Evolutionary conservation across 2,113 vertebrate genomes (phyloP), one percentile per base, ranked within the genome.

Genomic region (Scartelaos histophorus): DNA sequence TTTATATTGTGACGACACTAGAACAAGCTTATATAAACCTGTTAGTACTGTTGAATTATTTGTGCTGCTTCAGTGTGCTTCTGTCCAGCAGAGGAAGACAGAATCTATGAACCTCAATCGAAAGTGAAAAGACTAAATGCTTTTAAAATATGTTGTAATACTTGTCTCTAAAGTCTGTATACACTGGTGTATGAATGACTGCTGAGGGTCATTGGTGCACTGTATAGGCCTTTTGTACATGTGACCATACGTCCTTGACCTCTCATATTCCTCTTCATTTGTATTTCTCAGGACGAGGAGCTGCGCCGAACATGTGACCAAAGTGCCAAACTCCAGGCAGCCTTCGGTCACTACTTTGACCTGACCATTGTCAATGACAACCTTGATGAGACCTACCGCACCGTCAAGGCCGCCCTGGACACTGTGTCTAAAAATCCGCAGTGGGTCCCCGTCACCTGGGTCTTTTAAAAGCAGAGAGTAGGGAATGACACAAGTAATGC

Each of bases 391-490:
- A 95, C 95, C 22, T 99, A 97, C 84, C 89, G 89, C 15, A 92
- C 89, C 0, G 94, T 98, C 70, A 94, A 94, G 66, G 90, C 93
- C 0, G 94, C 96, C 19, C 87, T 98, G 91, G 95, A 96, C 66
- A 94, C 85, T 24, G 94, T 98, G 62, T 94, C 94, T 0, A 86
- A 89, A 2, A 95, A 95, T 82, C 95, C 95, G 2, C 96, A 98
- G 92, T 98, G 97, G 96, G 96, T 98, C 62, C 96, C 97, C 0
- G 96, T 98, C 82, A 95, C 94, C 83, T 98, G 97, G 97, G 96
- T 98, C 29, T 99, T 98, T 79, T 98, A 95, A 15, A 21, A 3
- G 61, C 16, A 62, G 29, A 10, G 5, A 13, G 6, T 13, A 29
- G 12, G 22, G 12, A 17, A 35, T 19, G 29, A 15, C 34, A 64